These are phyloP conservation scores for Phyto melanocephala DNA, from an alignment of 2,888 invertebrate genomes.

Conservation along the genomic window DNA sequence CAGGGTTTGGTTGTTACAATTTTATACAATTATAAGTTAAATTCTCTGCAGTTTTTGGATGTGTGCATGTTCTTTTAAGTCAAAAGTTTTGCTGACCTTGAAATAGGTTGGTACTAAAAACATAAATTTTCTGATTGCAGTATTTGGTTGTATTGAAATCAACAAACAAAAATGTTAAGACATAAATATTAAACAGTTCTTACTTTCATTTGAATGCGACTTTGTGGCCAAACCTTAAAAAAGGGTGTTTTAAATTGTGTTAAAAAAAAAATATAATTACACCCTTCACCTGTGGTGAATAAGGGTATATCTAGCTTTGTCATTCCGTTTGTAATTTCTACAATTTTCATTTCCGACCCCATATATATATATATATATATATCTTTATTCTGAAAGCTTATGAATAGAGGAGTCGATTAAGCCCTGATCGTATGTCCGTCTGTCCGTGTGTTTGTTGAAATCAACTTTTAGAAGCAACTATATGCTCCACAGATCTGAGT, in stretches of 20 bases:
- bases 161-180: constrained; percentile 13
- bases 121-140: constrained; percentile 71
- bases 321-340: background rate
- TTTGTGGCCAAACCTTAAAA: constrained; percentile 49
- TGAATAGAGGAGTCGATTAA: too few species aligned
- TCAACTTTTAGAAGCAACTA: too few species aligned
- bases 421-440: too few species aligned
- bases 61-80: too few species aligned
- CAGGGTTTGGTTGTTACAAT: constrained; percentile 52
- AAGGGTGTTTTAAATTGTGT: constrained; percentile 53
- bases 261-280: too few species aligned
- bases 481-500: too few species aligned
- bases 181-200: background rate
- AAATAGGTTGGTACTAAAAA: constrained; percentile 71
- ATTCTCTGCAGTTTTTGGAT: background rate
- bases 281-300: too few species aligned
- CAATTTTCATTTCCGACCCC: background rate
- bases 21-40: background rate
- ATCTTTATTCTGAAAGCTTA: too few species aligned
- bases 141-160: constrained; percentile 10
- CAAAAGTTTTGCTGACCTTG: constrained; percentile 75
- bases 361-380: too few species aligned
- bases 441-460: too few species aligned
- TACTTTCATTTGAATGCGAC: constrained; percentile 42
- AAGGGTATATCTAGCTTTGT: too few species aligned